These are phyloP conservation scores for Drosophila melanosoma DNA, from an alignment of 2,888 invertebrate species.

Conservation along the genomic window DNA sequence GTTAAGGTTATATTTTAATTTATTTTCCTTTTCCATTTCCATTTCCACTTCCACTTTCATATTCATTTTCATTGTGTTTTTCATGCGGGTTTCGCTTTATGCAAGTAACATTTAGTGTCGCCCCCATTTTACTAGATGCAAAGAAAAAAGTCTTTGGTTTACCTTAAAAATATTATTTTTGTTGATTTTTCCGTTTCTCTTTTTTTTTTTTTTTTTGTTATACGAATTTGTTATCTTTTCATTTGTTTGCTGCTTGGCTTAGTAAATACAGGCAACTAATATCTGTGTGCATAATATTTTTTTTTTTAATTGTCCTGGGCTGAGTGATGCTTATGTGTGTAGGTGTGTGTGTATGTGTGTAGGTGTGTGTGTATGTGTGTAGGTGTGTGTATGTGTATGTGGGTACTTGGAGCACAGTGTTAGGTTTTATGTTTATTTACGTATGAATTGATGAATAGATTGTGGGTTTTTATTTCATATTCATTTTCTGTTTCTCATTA, in stretches of 20 bases:
- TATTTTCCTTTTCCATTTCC: constrained; percentile 13
- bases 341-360: constrained; percentile 10
- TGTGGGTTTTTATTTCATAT: constrained; percentile 28
- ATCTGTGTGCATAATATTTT: constrained; percentile 36
- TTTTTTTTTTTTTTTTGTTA: constrained; percentile 23
- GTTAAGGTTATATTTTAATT: constrained; percentile 52
- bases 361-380: constrained; percentile 30
- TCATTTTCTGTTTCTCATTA: constrained; percentile 18
- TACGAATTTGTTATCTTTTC: not conserved
- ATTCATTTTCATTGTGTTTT: constrained; percentile 24
- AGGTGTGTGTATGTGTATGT: constrained; percentile 26
- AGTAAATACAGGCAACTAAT: constrained; percentile 73
- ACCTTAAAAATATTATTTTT: constrained; percentile 77
- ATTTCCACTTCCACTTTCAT: constrained; percentile 1
- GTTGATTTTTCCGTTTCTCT: constrained; percentile 22
- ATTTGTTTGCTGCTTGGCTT: constrained; percentile 48
- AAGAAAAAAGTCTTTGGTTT: constrained; percentile 85
- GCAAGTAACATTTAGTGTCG: constrained; percentile 58
- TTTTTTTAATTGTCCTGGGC: constrained; percentile 35
- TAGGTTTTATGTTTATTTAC: constrained; percentile 58
- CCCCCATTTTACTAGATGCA: constrained; percentile 70
- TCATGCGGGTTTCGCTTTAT: constrained; percentile 33
- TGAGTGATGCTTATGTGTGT: constrained; percentile 31
- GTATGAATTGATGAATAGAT: constrained; percentile 63
- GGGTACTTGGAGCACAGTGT: constrained; percentile 36